Evolutionary conservation across 2,113 vertebrate species (phyloP), one percentile per base, ranked within the genome.

Genomic region (Scolopax mira): DNA sequence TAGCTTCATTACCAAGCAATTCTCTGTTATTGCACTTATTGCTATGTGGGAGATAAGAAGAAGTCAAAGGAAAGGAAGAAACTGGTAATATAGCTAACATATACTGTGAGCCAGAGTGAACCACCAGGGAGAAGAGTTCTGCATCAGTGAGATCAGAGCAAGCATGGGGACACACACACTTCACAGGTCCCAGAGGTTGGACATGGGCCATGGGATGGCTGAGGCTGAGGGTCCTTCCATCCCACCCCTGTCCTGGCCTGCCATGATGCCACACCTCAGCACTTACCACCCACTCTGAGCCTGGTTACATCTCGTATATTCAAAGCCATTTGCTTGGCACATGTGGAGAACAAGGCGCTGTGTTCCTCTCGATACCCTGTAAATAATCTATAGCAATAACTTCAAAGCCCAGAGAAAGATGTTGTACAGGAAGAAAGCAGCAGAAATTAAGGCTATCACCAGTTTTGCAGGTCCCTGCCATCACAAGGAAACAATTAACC

Each of bases 121-220:
- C 28, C 8, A 42, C 23, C 41, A 46, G 62, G 28, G 7, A 73
- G 24, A 61, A 51, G 37, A 15, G 41, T 57, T 42, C 30, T 60
- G 33, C 33, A 33, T 14, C 48, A 46, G 18, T 1, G 2, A 73
- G 41, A 30, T 35, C 0, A 0, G 52, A 71, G 42, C 2, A 1
- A 60, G 9, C 0, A 0, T 21, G 30, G 51, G 17, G 6, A 28
- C 2, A 2, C 28, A 51, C 31, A 75, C 11, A n/a, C 27, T 28
- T 48, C 70, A 30, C 42, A 48, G 42, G 25, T 78, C 30, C 71
- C 33, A 30, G 6, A 64, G 37, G 28, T 25, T 2, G 1, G 51
- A 58, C 35, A 77, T 7, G 22, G 14, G 46, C 14, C 41, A 33
- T 11, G 21, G 25, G 30, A 30, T 15, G 41, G 55, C 23, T 19